Percentiles rank a stretch among this genome's conserved stretches.
Conservation (phyloP, 2,113 vertebrate genomes). For the Cinclus cinclus region DNA sequence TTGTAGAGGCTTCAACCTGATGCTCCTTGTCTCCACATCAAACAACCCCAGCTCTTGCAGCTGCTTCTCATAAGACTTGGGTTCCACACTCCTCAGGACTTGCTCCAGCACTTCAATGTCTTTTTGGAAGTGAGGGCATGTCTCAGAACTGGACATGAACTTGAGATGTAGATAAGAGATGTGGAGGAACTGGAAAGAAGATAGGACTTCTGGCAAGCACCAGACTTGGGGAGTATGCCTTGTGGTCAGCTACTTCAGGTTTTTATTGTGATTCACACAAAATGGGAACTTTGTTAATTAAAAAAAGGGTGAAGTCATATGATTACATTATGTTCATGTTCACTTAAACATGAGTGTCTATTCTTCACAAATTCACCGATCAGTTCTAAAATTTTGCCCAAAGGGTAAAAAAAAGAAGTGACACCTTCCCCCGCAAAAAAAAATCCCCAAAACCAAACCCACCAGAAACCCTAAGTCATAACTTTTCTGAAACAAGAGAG, state of each 20-base stretch:
- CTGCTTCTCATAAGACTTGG: not conserved
- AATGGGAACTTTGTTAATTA: not conserved
- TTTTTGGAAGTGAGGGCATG: not conserved
- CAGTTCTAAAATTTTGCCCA: not conserved
- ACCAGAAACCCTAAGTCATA: not conserved
- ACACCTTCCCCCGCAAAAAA: fast-evolving
- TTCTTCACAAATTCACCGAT: not conserved
- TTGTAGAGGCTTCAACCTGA: not conserved
- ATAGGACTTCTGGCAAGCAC: not conserved
- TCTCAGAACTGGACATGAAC: not conserved
- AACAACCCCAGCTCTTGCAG: not conserved
- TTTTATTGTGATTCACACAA: not conserved
- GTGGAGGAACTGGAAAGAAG: not conserved
- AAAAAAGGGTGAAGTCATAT: not conserved
- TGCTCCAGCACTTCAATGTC: not conserved
- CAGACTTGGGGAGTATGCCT: not conserved
- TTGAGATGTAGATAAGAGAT: not conserved
- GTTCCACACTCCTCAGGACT: not conserved
- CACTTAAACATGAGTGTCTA: not conserved
- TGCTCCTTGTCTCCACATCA: not conserved
- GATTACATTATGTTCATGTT: not conserved
- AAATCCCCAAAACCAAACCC: fast-evolving
- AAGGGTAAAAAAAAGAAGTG: not conserved
- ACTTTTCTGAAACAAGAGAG: not conserved
- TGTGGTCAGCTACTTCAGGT: not conserved